Conservation (phyloP, 2,888 invertebrate species). For the Apodemia duryi region DNA sequence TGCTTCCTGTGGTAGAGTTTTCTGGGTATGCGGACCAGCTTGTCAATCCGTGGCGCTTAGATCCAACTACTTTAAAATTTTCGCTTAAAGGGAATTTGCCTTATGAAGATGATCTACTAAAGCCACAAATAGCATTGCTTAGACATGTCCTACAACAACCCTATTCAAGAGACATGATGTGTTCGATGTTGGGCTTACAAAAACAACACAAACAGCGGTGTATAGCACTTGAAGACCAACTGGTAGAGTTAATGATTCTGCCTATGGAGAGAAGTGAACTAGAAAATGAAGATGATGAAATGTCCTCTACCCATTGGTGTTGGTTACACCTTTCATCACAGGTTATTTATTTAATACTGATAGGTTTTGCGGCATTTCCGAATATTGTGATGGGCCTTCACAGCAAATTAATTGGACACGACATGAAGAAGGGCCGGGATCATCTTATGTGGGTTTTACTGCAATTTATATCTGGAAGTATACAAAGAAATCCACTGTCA, state of each 20-base stretch:
- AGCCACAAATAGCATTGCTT: conserved; percentile 92
- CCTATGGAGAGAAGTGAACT: conserved; percentile 95
- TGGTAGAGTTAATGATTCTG: conserved; percentile 93
- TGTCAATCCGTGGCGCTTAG: conserved; percentile 95
- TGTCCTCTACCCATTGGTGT: conserved; percentile 86
- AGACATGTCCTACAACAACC: conserved; percentile 96
- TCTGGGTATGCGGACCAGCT: conserved; percentile 94
- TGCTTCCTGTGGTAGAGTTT: conserved; percentile 96
- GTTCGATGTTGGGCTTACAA: conserved; percentile 94
- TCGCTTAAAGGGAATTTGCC: conserved; percentile 86
- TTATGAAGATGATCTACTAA: conserved; percentile 91
- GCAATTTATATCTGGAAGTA: conserved; percentile 98
- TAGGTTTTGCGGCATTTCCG: conserved; percentile 95
- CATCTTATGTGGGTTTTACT: conserved; percentile 99
- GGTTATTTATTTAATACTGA: conserved; percentile 95
- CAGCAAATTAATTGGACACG: conserved; percentile 88
- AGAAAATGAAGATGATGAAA: conserved; percentile 79
- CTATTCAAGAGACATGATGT: conserved; percentile 97
- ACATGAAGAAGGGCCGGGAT: conserved; percentile 93
- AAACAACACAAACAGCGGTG: conserved; percentile 95
- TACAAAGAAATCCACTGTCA: conserved; percentile 93
- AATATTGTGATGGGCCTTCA: conserved; percentile 94
- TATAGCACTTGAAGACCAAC: conserved; percentile 93
- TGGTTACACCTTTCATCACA: conserved; percentile 97
- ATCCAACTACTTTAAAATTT: conserved; percentile 86